phyloP scores from a whole-genome alignment of 2,113 vertebrate species.

The Bos javanicus region DNA sequence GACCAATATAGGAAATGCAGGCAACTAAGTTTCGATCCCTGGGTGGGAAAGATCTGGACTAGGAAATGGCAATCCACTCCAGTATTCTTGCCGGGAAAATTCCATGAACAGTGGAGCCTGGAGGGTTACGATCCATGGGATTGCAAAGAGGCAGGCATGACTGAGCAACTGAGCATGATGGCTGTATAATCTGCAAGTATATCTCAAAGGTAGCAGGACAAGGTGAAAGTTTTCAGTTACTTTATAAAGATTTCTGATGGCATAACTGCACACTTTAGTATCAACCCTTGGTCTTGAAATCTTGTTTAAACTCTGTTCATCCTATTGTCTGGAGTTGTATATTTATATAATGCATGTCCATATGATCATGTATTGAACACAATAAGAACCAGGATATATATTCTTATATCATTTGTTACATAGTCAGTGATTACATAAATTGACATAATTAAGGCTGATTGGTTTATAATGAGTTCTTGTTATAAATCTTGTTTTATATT shows the following conservation, averaged over 20 bases:
- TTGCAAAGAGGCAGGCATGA: background rate
- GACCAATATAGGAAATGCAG: background rate
- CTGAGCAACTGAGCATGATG: background rate
- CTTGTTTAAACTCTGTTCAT: background rate
- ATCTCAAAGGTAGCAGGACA: background rate
- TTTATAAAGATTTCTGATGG: constrained; percentile 1
- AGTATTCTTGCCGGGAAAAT: background rate
- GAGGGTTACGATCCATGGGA: background rate
- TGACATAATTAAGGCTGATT: background rate
- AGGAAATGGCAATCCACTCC: background rate
- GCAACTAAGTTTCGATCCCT: background rate
- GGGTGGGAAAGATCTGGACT: background rate
- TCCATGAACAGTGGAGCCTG: background rate
- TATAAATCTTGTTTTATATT: background rate
- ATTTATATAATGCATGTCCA: background rate
- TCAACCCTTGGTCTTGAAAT: background rate
- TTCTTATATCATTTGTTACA: background rate
- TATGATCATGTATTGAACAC: background rate
- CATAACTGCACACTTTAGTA: background rate
- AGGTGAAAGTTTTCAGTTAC: background rate
- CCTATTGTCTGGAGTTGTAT: background rate
- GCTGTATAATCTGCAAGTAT: background rate
- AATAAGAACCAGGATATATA: background rate
- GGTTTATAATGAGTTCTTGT: background rate
- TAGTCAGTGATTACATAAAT: background rate